Evolutionary conservation across 92 coral and sea anemone species (phyloP).

Genomic region (Paragorgia papillata): DNA sequence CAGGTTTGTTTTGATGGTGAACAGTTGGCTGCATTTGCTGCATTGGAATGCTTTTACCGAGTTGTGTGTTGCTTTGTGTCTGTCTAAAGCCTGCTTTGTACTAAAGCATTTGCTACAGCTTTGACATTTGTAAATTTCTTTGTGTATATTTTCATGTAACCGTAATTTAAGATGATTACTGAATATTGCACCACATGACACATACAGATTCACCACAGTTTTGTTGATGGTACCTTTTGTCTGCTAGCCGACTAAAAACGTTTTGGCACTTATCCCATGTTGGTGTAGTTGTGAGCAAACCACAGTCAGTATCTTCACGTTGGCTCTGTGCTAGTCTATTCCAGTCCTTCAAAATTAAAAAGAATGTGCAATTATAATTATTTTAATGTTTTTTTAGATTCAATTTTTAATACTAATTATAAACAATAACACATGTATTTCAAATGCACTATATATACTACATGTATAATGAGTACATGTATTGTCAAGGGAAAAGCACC

Average conservation of each 20-base stretch:
- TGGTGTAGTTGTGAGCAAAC: constrained; percentile 3
- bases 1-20: too few relatives aligned
- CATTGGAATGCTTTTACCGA: too few relatives aligned
- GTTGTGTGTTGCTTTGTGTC: too few relatives aligned
- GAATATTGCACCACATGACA: too few relatives aligned
- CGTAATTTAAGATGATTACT: too few relatives aligned
- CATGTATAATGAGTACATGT: too few relatives aligned
- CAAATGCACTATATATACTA: background rate
- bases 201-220: constrained; percentile 23
- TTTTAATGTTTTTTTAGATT: background rate
- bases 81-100: too few relatives aligned
- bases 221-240: constrained; percentile 31
- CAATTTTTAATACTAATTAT: background rate
- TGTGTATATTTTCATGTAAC: too few relatives aligned
- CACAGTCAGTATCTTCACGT: constrained; percentile 28
- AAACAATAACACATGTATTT: background rate
- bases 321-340: constrained; percentile 30
- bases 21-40: too few relatives aligned
- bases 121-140: too few relatives aligned
- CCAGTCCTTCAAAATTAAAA: constrained; percentile 11
- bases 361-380: background rate
- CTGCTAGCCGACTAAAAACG: constrained; percentile 24
- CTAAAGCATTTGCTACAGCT: too few relatives aligned
- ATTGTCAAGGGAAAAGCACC: background rate
- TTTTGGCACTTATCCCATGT: constrained; percentile 24